Conservation (phyloP, 2,888 invertebrate species). For the Folsomia candida region DNA sequence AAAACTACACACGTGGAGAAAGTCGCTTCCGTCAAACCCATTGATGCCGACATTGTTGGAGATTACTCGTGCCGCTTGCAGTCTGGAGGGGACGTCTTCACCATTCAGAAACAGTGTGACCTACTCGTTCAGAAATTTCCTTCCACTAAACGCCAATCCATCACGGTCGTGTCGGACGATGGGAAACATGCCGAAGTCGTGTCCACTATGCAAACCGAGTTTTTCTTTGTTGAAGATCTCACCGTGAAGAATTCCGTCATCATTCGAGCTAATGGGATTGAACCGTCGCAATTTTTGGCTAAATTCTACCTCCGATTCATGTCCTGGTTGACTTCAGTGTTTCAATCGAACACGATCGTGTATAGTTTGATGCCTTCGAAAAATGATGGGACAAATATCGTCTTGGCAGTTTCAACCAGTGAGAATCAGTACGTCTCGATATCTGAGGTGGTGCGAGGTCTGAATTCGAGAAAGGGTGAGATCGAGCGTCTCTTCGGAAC, state of each 20-base stretch:
- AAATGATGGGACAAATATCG: slow-evolving; percentile 66
- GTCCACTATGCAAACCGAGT: slow-evolving; percentile 82
- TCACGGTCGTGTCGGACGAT: slow-evolving; percentile 83
- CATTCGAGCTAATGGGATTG: slow-evolving; percentile 70
- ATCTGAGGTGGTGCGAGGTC: slow-evolving; percentile 64
- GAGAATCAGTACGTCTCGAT: slow-evolving; percentile 61
- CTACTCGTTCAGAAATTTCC: slow-evolving; percentile 72
- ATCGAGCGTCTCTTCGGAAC: slow-evolving; percentile 64
- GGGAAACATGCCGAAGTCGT: slow-evolving; percentile 81
- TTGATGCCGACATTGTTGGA: slow-evolving; percentile 85
- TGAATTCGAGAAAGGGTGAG: slow-evolving; percentile 65
- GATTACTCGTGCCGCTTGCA: slow-evolving; percentile 82
- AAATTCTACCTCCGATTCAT: slow-evolving; percentile 61
- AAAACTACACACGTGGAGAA: slow-evolving; percentile 69
- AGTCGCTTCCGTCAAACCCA: slow-evolving; percentile 87
- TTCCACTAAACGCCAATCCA: slow-evolving; percentile 56
- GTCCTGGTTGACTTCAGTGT: slow-evolving; percentile 45
- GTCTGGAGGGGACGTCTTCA: slow-evolving; percentile 51
- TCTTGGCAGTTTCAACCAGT: slow-evolving; percentile 61
- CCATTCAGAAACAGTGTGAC: slow-evolving; percentile 74
- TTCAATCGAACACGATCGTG: slow-evolving; percentile 59
- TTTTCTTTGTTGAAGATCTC: slow-evolving; percentile 72
- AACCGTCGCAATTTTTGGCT: slow-evolving; percentile 72
- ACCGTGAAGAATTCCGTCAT: slow-evolving; percentile 82
- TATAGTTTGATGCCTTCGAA: slow-evolving; percentile 70